Evolutionary conservation across 2,113 vertebrate genomes (phyloP).

Genomic region (Tetrax tetrax): DNA sequence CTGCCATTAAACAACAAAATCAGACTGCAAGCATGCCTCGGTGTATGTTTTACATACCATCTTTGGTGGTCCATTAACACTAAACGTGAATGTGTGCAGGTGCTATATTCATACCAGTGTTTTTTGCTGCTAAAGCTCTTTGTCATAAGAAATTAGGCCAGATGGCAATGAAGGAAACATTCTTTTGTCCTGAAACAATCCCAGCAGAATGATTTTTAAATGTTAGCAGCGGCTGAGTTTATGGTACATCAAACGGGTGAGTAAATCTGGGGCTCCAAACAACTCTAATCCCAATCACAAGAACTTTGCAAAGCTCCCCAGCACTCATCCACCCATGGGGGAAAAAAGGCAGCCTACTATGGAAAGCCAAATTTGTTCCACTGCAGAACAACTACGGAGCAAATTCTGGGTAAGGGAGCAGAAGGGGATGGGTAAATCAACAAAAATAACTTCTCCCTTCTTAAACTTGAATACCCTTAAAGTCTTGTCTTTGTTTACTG

Average conservation of each 20-base stretch:
- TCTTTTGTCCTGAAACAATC: constrained; percentile 18
- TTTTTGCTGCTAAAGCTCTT: constrained; percentile 29
- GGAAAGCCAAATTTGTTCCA: not conserved
- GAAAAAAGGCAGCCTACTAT: not conserved
- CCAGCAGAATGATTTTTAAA: constrained; percentile 23
- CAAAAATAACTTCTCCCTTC: not conserved
- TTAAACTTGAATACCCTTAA: not conserved
- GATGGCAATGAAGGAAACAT: constrained; percentile 24
- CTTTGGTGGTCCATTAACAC: not conserved
- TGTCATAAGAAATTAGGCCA: constrained; percentile 43
- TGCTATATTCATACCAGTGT: not conserved
- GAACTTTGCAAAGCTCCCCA: not conserved
- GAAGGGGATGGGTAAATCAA: not conserved
- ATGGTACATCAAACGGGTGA: not conserved
- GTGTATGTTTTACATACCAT: not conserved
- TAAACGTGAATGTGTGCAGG: not conserved
- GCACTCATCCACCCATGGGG: rapidly evolving
- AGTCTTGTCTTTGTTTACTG: not conserved
- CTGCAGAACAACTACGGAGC: not conserved
- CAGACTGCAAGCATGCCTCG: not conserved
- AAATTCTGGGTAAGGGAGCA: not conserved
- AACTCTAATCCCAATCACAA: not conserved
- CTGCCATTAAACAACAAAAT: not conserved
- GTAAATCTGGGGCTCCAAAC: not conserved
- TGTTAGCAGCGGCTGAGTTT: not conserved